phyloP scores from a whole-genome alignment of 1,140 invertebrate genomes.

The Platyscapa corneri region DNA sequence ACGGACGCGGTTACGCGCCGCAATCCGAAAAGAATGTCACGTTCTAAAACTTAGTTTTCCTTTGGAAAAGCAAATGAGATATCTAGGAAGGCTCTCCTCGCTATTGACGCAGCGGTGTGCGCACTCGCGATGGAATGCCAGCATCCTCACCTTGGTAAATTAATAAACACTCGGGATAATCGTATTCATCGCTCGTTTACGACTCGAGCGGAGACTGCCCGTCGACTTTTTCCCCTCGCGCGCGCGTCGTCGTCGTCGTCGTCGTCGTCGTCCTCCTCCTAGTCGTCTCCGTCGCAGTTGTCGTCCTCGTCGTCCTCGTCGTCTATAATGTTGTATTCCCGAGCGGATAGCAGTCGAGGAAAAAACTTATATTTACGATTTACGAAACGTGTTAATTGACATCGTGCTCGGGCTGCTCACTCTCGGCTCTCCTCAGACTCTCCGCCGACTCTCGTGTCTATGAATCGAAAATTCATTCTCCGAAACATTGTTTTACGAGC shows the following conservation, averaged over 20 bases:
- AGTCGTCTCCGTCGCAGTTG: no score
- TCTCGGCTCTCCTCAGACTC: no score
- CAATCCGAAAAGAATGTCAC: neutral
- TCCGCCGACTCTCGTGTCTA: neutral
- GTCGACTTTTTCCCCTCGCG: neutral
- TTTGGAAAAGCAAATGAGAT: neutral
- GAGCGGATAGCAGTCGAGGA: neutral
- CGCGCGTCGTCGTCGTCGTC: neutral
- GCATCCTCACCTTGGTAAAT: conserved; percentile 59
- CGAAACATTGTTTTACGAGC: conserved; percentile 42
- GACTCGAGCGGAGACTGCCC: conserved; percentile 10
- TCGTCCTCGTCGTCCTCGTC: no score
- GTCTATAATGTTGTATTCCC: neutral
- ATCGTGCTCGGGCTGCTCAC: neutral
- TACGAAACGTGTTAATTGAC: conserved; percentile 44
- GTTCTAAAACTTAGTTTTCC: conserved; percentile 2
- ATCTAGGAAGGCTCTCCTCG: neutral
- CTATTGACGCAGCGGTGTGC: no score
- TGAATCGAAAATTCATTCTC: conserved; percentile 19
- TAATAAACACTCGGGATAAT: conserved; percentile 56
- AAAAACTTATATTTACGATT: conserved; percentile 43
- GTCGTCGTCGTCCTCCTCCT: no score
- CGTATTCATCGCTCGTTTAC: conserved; percentile 41
- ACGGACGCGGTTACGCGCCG: neutral
- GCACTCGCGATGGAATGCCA: neutral